These are phyloP conservation scores for Dryadula phaetusa DNA, from an alignment of 2,888 invertebrate species.

Conservation along the genomic window DNA sequence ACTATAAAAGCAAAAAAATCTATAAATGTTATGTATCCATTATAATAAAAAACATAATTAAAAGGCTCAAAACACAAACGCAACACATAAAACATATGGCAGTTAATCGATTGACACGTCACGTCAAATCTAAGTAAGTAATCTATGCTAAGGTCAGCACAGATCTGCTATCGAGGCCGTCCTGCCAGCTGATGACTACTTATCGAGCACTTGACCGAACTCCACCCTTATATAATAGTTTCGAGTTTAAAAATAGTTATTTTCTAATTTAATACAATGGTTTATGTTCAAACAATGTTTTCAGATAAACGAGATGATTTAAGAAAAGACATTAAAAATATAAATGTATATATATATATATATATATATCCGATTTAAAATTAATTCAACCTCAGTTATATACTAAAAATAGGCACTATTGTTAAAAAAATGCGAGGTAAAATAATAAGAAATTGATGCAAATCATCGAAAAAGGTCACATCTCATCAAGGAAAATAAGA, in stretches of 20 bases:
- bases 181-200: conserved; percentile 26
- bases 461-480: not conserved
- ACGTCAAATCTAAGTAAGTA: conserved; percentile 23
- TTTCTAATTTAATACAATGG: not conserved
- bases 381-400: no score
- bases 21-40: no score
- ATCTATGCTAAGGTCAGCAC: conserved; percentile 37
- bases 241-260: not conserved
- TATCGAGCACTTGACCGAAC: conserved; percentile 27
- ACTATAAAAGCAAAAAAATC: no score
- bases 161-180: conserved; percentile 29
- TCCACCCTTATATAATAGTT: conserved; percentile 10
- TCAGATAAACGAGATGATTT: no score
- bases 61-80: not conserved
- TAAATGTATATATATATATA: no score
- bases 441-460: not conserved
- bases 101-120: conserved; percentile 11
- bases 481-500: not conserved
- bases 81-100: not conserved
- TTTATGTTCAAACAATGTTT: no score
- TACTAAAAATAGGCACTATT: no score
- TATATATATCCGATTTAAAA: no score
- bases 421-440: not conserved
- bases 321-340: no score
- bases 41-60: not conserved